Evolutionary conservation across 2,113 vertebrate genomes (phyloP).

Genomic region (Tragelaphus buxtoni): DNA sequence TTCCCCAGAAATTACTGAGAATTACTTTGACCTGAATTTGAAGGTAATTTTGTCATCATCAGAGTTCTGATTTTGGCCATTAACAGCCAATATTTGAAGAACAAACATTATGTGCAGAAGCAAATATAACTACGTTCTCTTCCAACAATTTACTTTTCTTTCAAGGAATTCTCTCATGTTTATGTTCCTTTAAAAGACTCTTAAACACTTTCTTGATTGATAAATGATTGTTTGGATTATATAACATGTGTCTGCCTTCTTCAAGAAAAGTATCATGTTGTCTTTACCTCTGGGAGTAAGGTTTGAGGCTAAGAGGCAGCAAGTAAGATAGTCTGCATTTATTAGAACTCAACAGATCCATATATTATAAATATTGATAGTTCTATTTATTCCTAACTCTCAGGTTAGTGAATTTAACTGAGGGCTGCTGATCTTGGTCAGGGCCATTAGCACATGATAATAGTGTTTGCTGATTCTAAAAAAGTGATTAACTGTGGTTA

Average conservation of each 20-base stretch:
- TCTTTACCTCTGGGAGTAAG: not conserved
- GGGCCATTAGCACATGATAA: not conserved
- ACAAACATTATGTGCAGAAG: not conserved
- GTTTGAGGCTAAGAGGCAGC: not conserved
- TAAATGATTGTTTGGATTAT: not conserved
- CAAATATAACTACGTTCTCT: not conserved
- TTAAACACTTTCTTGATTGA: not conserved
- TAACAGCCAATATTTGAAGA: not conserved
- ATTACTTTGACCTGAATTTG: slow-evolving; percentile 77
- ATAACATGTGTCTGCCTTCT: not conserved
- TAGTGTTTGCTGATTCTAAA: not conserved
- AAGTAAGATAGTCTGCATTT: not conserved
- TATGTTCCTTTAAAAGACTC: not conserved
- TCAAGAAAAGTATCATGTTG: not conserved
- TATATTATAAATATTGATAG: too few species aligned
- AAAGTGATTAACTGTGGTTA: not conserved
- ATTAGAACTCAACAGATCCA: not conserved
- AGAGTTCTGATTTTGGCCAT: not conserved
- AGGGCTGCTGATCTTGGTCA: not conserved
- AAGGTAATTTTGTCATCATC: slow-evolving; percentile 70
- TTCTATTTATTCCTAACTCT: not conserved
- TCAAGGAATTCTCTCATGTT: not conserved
- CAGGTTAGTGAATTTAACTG: not conserved
- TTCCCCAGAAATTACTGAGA: slow-evolving; percentile 73
- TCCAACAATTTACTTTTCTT: not conserved